Conservation (phyloP, 2,888 invertebrate species). For the Pardosa pseudoannulata region DNA sequence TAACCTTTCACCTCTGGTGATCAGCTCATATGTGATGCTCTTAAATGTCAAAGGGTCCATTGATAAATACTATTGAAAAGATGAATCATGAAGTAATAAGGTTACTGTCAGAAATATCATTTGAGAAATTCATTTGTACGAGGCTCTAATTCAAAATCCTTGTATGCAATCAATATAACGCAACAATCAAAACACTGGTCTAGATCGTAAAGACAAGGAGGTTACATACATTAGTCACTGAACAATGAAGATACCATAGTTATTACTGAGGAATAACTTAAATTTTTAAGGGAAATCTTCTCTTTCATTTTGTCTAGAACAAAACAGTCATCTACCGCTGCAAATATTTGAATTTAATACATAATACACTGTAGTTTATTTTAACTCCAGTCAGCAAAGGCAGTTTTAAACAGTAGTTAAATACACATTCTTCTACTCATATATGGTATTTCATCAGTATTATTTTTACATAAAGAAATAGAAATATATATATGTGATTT, state of each 20-base stretch:
- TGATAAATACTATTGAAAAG: neutral
- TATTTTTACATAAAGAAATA: no score
- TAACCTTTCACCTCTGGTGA: neutral
- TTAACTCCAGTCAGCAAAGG: no score
- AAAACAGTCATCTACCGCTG: no score
- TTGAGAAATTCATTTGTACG: neutral
- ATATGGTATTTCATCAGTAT: no score
- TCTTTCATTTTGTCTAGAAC: no score
- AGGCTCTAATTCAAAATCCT: neutral
- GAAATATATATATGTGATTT: no score
- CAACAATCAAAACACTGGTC: neutral
- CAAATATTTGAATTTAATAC: no score
- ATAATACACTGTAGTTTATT: no score
- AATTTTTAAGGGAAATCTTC: no score
- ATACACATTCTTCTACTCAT: no score
- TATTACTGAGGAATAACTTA: no score
- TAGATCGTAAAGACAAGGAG: neutral
- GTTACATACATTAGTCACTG: neutral
- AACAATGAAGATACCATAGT: neutral
- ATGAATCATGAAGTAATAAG: neutral
- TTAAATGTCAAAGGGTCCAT: neutral
- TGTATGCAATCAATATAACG: neutral
- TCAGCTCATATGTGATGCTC: constrained; percentile 5
- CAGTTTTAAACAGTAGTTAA: no score
- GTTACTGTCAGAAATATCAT: neutral